phyloP scores from a whole-genome alignment of 2,888 invertebrate genomes.

The Pemphredon lugubris region DNA sequence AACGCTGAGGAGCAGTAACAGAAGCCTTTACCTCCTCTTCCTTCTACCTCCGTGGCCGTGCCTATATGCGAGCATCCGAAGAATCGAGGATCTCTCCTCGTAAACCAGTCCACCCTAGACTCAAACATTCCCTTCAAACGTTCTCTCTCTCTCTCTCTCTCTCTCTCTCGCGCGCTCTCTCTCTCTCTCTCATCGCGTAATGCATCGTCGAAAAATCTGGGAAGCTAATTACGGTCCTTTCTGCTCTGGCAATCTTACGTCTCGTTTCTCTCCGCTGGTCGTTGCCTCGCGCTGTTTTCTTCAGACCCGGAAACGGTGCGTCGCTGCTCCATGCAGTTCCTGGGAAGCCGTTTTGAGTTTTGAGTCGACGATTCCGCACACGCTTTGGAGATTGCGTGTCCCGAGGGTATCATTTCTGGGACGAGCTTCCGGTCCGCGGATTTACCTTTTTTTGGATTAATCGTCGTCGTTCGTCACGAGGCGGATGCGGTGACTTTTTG shows the following conservation, averaged over 20 bases:
- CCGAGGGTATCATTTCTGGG: not conserved
- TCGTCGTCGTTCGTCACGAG: no score
- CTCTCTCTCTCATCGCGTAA: not conserved
- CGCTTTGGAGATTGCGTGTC: not conserved
- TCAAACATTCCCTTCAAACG: conserved; percentile 16
- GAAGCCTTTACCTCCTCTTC: conserved; percentile 53
- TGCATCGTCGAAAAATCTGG: conserved; percentile 34
- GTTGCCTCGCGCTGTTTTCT: not conserved
- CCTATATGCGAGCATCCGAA: conserved; percentile 60
- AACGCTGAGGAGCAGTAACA: conserved; percentile 52
- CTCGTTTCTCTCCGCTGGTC: not conserved
- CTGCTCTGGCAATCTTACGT: conserved; percentile 34
- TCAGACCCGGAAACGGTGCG: no score
- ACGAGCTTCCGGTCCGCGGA: not conserved
- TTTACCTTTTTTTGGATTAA: not conserved
- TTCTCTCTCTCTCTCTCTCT: not conserved
- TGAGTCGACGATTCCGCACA: not conserved
- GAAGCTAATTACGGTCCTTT: conserved; percentile 56
- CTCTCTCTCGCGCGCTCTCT: not conserved
- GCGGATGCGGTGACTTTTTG: no score
- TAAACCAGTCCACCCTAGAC: conserved; percentile 43
- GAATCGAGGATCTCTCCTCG: conserved; percentile 64
- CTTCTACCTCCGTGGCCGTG: conserved; percentile 34
- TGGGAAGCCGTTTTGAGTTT: not conserved
- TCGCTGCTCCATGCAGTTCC: no score